Conservation (phyloP, 2,113 vertebrate species). For the Pavo muticus region DNA sequence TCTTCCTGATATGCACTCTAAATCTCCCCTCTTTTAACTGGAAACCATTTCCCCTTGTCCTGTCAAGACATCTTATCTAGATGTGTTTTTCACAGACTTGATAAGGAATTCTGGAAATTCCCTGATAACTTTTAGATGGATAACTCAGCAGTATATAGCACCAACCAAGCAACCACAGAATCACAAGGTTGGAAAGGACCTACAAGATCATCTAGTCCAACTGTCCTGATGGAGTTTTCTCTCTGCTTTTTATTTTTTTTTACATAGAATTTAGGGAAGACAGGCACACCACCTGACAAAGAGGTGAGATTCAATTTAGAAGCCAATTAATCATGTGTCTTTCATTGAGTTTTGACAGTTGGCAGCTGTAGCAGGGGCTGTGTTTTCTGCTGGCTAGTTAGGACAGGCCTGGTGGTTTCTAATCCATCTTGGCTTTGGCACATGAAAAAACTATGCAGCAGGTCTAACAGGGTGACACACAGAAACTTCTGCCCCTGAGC, state of each 20-base stretch:
- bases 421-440: not conserved
- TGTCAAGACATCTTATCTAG: no score
- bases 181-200: no score
- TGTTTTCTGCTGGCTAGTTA: not conserved
- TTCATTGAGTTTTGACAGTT: not conserved
- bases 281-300: not conserved
- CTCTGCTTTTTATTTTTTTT: not conserved
- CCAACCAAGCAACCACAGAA: not conserved
- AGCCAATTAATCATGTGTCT: not conserved
- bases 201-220: no score
- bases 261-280: not conserved
- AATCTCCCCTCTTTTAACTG: no score
- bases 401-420: not conserved
- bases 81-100: not conserved
- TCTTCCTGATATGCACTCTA: no score
- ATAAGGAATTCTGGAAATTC: not conserved
- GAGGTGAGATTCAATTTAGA: not conserved
- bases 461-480: not conserved
- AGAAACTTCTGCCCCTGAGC: not conserved
- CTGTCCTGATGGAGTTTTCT: not conserved
- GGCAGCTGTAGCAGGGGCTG: not conserved
- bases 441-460: not conserved
- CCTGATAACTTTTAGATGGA: not conserved
- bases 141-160: not conserved
- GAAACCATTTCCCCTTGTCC: no score